Percentiles rank a stretch among this genome's conserved stretches.
phyloP scores from a whole-genome alignment of 2,113 vertebrate genomes.

The Clarias gariepinus region DNA sequence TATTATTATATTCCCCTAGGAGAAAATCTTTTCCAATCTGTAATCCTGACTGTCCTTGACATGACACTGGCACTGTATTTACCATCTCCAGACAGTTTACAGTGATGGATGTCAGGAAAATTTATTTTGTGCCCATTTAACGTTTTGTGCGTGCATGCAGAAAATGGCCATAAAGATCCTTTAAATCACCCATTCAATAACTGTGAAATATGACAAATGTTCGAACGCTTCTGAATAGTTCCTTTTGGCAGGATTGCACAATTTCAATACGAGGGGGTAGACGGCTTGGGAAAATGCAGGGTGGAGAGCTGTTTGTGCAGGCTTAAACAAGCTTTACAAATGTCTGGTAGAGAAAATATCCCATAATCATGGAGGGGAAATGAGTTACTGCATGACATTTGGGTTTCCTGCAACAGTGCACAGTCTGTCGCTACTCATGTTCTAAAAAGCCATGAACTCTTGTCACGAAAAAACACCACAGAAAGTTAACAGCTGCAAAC shows the following conservation, averaged over 20 bases:
- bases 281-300: conserved; percentile 7
- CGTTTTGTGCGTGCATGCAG: conserved; percentile 10
- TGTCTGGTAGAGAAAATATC: conserved; percentile 42
- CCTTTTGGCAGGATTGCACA: conserved; percentile 23
- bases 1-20: neutral
- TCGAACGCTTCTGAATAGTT: conserved; percentile 29
- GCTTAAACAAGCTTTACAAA: conserved; percentile 42
- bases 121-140: neutral
- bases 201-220: conserved; percentile 29
- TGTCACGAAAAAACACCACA: neutral
- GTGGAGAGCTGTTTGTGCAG: conserved; percentile 31
- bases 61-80: conserved; percentile 14
- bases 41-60: conserved; percentile 6
- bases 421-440: conserved; percentile 26
- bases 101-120: neutral
- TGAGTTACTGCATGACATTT: conserved; percentile 44
- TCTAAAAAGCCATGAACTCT: conserved; percentile 28
- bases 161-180: neutral
- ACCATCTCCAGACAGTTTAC: neutral
- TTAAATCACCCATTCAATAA: neutral
- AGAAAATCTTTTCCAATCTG: neutral
- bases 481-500: conserved; percentile 34
- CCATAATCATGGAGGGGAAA: conserved; percentile 41
- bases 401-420: conserved; percentile 43
- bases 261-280: conserved; percentile 15